Conservation (phyloP, 1,140 invertebrate species). For the Penaeus chinensis region DNA sequence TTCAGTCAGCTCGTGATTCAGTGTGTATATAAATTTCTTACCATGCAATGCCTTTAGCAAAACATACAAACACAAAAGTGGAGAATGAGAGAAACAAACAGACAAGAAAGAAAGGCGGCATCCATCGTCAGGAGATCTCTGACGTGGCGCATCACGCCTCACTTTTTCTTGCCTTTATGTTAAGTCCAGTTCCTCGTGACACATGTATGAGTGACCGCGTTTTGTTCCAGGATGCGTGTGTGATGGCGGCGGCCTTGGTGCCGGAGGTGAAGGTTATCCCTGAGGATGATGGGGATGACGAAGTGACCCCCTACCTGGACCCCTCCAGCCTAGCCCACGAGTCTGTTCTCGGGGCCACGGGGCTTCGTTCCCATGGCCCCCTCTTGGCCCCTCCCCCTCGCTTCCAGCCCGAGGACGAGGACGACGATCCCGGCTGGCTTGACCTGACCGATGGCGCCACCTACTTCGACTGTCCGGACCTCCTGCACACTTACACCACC, state of each 20-base stretch:
- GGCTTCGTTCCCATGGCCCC: conserved; percentile 28
- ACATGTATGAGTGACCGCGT: too few species aligned
- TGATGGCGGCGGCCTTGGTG: conserved; percentile 48
- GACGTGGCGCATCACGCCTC: background rate
- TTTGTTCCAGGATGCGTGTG: conserved; percentile 38
- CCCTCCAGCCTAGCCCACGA: conserved; percentile 23
- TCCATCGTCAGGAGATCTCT: too few species aligned
- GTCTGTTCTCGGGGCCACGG: conserved; percentile 10
- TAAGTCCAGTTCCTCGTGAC: background rate
- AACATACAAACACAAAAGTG: too few species aligned
- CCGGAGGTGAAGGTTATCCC: conserved; percentile 51
- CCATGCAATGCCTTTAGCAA: too few species aligned
- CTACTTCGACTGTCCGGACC: conserved; percentile 38
- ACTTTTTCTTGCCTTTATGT: background rate
- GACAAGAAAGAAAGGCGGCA: too few species aligned
- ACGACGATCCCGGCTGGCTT: conserved; percentile 41
- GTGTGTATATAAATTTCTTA: too few species aligned
- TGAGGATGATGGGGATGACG: conserved; percentile 35
- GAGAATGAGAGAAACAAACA: too few species aligned
- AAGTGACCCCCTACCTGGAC: conserved; percentile 21
- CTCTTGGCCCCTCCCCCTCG: conserved; percentile 45
- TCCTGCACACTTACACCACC: conserved; percentile 38
- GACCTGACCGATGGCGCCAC: conserved; percentile 35
- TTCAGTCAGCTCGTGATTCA: too few species aligned
- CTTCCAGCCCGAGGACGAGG: conserved; percentile 46